Percentiles rank a stretch among this genome's conserved stretches.
phyloP scores from a whole-genome alignment of 1,140 invertebrate species.

The Pseudachorutes palmiensis region DNA sequence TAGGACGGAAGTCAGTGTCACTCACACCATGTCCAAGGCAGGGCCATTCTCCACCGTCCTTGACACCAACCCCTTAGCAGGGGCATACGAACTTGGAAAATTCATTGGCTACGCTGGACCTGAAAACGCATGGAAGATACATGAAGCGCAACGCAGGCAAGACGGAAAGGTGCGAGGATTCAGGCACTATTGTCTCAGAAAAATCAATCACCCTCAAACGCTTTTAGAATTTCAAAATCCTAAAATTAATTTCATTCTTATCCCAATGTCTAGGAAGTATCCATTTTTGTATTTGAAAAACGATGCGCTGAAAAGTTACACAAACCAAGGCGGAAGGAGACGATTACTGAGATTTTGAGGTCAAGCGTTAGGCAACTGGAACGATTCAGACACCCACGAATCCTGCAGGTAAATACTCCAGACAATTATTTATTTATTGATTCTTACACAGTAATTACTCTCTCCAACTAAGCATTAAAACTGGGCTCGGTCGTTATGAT shows the following conservation, averaged over 20 bases:
- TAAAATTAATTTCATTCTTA: not conserved
- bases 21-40: slow-evolving; percentile 6
- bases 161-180: slow-evolving; percentile 79
- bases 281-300: slow-evolving; percentile 93
- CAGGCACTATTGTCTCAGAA: slow-evolving; percentile 3
- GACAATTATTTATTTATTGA: too few species aligned
- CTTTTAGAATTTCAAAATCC: not conserved
- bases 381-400: slow-evolving; percentile 76
- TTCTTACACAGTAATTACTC: too few species aligned
- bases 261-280: slow-evolving; percentile 81
- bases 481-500: too few species aligned
- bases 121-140: slow-evolving; percentile 84
- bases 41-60: not conserved
- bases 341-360: slow-evolving; percentile 79
- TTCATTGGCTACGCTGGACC: slow-evolving; percentile 48
- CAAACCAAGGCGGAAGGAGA: slow-evolving; percentile 85
- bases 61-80: slow-evolving; percentile 7
- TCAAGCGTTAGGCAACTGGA: slow-evolving; percentile 72
- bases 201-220: not conserved
- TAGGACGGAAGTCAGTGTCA: slow-evolving; percentile 2
- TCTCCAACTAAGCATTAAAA: too few species aligned
- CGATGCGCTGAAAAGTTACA: slow-evolving; percentile 85
- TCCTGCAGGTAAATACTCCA: slow-evolving; percentile 52
- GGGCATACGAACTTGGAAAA: not conserved
- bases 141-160: slow-evolving; percentile 77